Evolutionary conservation across 2,113 vertebrate genomes (phyloP).

Genomic region (Ramphastos sulfuratus): DNA sequence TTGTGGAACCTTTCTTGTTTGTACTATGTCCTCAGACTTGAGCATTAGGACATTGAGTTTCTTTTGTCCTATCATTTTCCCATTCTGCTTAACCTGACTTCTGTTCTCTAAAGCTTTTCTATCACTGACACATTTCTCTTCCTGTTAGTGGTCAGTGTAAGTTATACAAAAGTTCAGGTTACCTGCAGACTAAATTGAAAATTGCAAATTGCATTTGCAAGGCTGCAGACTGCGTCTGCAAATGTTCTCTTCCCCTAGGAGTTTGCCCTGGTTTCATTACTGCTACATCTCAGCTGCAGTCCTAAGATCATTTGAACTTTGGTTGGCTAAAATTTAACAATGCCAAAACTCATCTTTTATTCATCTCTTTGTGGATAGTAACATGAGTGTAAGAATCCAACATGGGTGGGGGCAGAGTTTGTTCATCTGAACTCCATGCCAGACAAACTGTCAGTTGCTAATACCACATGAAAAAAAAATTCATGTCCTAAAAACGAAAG

Average conservation of each 20-base stretch:
- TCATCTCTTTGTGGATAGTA: not conserved
- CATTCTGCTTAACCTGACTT: not conserved
- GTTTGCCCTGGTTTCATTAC: not conserved
- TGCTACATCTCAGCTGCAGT: not conserved
- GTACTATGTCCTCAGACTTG: accelerated
- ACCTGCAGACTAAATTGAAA: not conserved
- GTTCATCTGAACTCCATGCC: not conserved
- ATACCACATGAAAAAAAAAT: accelerated
- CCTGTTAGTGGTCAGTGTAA: not conserved
- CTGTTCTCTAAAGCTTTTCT: not conserved
- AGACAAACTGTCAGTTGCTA: not conserved
- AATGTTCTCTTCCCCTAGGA: not conserved
- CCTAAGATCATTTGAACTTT: not conserved
- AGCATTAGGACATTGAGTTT: not conserved
- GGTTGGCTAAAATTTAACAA: not conserved
- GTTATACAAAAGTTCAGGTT: not conserved
- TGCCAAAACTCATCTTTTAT: not conserved
- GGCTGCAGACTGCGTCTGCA: not conserved
- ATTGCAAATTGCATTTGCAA: not conserved
- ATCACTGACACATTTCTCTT: not conserved
- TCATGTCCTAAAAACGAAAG: not conserved
- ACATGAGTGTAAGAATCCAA: not conserved
- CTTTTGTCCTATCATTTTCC: not conserved
- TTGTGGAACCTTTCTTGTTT: not conserved
- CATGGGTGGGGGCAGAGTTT: not conserved